Evolutionary conservation across 2,113 vertebrate species (phyloP), one percentile per base, ranked within the genome.

Genomic region (Pantherophis guttatus): DNA sequence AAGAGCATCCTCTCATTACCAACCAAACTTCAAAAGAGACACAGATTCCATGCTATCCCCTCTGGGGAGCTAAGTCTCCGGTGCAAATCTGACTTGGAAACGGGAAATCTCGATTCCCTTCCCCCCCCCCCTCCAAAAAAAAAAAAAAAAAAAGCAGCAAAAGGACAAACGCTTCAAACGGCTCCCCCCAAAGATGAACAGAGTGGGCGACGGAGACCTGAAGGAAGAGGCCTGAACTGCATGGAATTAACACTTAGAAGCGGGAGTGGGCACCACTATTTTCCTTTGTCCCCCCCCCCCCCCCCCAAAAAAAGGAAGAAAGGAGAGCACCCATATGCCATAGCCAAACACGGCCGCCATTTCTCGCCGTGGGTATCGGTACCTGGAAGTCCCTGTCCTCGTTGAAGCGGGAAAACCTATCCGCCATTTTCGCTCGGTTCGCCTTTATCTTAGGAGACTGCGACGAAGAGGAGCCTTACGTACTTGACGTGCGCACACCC

Each of bases 371-470:
- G 50, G 0, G 2, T 52, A 44, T 15, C 10, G 8, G 96, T 99
- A 99, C 99, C 99, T 99, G 98, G 98, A 99, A 99, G 98, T 99
- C 99, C 97, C 99, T 98, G 93, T 99, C 99, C 97, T 99, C 99
- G 98, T 99, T 99, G 97, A 99, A 99, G 96, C 99, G 98, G 97
- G 99, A 99, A 98, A 99, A 99, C 97, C 98, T 98, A 98, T 99
- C 99, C 98, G 99, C 99, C 99, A 99, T 99, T 98, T 99, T 98
- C 92, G 93, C 29, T 59, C 75, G 8, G 55, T 53, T 93, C 70
- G 81, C 90, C 90, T 44, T 96, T 92, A 94, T 94, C 95, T 96
- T 91, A 93, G 88, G 70, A 90, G 92, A 90, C 92, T 86, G 88
- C 92, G 88, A 90, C 44, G 88, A 93, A 52, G 70, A 39, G n/a